Conservation (phyloP, 1,140 invertebrate species). For the Odontomachus brunneus region DNA sequence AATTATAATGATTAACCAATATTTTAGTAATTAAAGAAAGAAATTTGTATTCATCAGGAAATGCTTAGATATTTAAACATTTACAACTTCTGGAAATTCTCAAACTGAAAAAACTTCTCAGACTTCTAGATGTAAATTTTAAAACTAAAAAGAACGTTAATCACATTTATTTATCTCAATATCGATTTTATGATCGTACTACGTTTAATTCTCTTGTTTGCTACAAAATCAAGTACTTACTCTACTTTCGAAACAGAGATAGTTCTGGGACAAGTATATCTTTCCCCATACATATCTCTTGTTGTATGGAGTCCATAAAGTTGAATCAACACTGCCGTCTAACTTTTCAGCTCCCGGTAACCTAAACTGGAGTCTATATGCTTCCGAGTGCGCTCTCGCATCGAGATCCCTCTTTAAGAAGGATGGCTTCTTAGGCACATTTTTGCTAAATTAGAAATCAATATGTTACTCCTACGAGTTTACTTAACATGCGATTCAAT, state of each 20-base stretch:
- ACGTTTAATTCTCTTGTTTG: neutral
- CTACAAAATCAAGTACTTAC: conserved; percentile 87
- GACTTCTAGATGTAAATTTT: too few species aligned
- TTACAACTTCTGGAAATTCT: too few species aligned
- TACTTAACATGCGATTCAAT: conserved; percentile 22
- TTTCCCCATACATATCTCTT: conserved; percentile 95
- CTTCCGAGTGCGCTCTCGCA: conserved; percentile 95
- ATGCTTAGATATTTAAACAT: too few species aligned
- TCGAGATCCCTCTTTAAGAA: conserved; percentile 97
- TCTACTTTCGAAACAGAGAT: conserved; percentile 97
- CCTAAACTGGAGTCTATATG: conserved; percentile 93
- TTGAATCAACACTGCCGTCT: conserved; percentile 96
- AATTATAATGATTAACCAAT: too few species aligned
- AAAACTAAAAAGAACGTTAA: too few species aligned
- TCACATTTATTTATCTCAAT: too few species aligned
- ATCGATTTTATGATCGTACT: neutral
- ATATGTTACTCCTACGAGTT: neutral
- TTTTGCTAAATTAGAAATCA: conserved; percentile 87
- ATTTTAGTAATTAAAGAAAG: too few species aligned
- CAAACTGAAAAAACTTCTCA: too few species aligned
- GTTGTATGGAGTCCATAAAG: conserved; percentile 98
- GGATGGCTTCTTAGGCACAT: conserved; percentile 94
- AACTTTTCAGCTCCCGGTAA: conserved; percentile 95
- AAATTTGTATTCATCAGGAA: too few species aligned
- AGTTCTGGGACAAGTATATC: conserved; percentile 97